Percentiles rank a stretch among this genome's conserved stretches.
phyloP scores from a whole-genome alignment of 2,888 invertebrate genomes.

The Andrena bucephala region DNA sequence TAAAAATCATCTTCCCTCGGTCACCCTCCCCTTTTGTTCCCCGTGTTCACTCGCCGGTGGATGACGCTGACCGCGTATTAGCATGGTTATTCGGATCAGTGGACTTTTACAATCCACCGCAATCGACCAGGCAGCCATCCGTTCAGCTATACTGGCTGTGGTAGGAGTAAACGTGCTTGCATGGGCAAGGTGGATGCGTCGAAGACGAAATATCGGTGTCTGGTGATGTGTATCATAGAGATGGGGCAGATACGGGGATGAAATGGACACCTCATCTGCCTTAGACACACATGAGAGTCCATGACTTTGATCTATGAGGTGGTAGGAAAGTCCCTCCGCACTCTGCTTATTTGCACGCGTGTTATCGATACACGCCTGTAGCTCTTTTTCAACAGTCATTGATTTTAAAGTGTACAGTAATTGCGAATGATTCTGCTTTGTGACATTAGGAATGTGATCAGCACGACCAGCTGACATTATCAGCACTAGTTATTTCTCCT shows the following conservation, averaged over 20 bases:
- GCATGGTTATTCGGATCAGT: conserved; percentile 61
- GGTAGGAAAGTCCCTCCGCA: neutral
- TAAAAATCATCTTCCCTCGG: conserved; percentile 81
- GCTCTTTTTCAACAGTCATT: too few relatives aligned
- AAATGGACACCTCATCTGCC: conserved; percentile 3
- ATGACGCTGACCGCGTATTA: conserved; percentile 26
- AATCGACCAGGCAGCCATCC: conserved; percentile 53
- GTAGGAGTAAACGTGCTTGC: conserved; percentile 60
- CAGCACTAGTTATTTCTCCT: too few relatives aligned
- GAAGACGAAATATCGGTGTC: conserved; percentile 37
- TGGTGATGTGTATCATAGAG: conserved; percentile 32
- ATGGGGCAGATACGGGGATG: neutral
- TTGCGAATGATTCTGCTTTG: too few relatives aligned
- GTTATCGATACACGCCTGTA: neutral
- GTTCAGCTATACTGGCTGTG: conserved; percentile 48
- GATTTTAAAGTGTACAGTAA: too few relatives aligned
- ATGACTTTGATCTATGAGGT: too few relatives aligned
- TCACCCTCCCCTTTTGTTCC: conserved; percentile 11
- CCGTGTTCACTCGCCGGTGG: conserved; percentile 25
- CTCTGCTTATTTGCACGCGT: neutral
- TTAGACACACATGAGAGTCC: neutral
- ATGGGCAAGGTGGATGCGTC: conserved; percentile 47
- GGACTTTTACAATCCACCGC: conserved; percentile 67
- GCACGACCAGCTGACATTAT: too few relatives aligned
- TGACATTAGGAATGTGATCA: too few relatives aligned